A percentile compares a stretch with the other conserved stretches of the same genome.
Conservation (phyloP, 2,888 invertebrate species). For the Cheilosia urbana region DNA sequence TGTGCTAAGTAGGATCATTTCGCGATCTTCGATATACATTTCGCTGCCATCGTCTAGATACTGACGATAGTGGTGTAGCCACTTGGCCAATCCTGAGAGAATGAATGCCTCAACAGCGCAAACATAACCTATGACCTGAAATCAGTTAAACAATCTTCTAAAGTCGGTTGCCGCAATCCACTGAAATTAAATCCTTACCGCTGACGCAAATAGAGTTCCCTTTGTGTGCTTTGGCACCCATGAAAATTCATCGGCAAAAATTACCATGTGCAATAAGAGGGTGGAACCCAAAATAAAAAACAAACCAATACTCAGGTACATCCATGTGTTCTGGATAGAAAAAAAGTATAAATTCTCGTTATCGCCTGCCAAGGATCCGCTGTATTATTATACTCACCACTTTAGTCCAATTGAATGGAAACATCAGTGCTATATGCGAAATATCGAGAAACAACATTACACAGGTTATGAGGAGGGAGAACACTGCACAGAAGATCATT, state of each 20-base stretch:
- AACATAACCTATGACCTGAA: slow-evolving; percentile 87
- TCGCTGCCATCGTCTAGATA: slow-evolving; percentile 87
- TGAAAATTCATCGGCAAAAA: slow-evolving; percentile 87
- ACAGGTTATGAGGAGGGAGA: slow-evolving; percentile 90
- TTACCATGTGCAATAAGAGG: slow-evolving; percentile 88
- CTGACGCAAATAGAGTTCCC: slow-evolving; percentile 88
- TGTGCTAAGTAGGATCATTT: slow-evolving; percentile 85
- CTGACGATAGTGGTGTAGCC: slow-evolving; percentile 86
- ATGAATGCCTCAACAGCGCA: slow-evolving; percentile 87
- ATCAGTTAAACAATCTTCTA: slow-evolving; percentile 59
- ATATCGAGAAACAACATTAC: slow-evolving; percentile 91
- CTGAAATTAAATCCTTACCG: slow-evolving; percentile 84
- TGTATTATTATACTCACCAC: slow-evolving; percentile 87
- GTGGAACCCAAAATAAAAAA: slow-evolving; percentile 89
- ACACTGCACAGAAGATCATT: slow-evolving; percentile 90
- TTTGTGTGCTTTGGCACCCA: slow-evolving; percentile 90
- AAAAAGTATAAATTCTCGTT: background rate
- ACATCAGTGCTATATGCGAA: slow-evolving; percentile 90
- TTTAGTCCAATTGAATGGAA: slow-evolving; percentile 92
- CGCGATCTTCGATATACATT: slow-evolving; percentile 85
- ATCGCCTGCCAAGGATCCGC: background rate
- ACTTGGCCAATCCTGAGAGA: slow-evolving; percentile 86
- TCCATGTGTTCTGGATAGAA: slow-evolving; percentile 87
- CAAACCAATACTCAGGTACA: slow-evolving; percentile 89
- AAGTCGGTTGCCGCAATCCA: background rate